phyloP scores from a whole-genome alignment of 1,140 invertebrate species.

The Halyomorpha halys region DNA sequence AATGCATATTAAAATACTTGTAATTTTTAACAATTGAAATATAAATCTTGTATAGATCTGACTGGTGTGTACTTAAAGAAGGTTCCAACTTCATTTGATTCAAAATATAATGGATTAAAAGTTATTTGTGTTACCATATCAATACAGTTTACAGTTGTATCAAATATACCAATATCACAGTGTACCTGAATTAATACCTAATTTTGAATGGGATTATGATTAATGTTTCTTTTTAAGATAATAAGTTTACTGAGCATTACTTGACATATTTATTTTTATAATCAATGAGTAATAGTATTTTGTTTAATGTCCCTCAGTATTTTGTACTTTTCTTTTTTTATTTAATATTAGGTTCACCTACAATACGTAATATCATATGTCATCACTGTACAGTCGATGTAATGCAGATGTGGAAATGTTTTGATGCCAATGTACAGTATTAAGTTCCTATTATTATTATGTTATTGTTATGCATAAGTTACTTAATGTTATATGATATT shows the following conservation, averaged over 20 bases:
- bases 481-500: no score
- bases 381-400: no score
- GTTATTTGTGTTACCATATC: no score
- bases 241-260: not conserved
- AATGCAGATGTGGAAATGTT: not conserved
- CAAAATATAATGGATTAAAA: no score
- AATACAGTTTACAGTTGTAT: no score
- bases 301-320: not conserved
- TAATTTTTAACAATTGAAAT: no score
- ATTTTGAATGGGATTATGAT: constrained; percentile 1
- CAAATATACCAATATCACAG: constrained; percentile 14
- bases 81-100: no score
- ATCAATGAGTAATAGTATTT: constrained; percentile 14
- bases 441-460: constrained; percentile 18
- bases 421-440: constrained; percentile 14
- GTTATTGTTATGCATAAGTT: no score
- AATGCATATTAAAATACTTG: no score
- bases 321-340: not conserved
- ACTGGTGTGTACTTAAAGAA: no score
- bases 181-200: constrained; percentile 8
- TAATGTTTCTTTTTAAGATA: not conserved
- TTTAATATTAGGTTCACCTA: not conserved
- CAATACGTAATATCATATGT: no score
- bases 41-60: no score
- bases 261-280: constrained; percentile 7